These are phyloP conservation scores for Drosophila rufa DNA, from an alignment of 1,140 invertebrate genomes.

Conservation along the genomic window DNA sequence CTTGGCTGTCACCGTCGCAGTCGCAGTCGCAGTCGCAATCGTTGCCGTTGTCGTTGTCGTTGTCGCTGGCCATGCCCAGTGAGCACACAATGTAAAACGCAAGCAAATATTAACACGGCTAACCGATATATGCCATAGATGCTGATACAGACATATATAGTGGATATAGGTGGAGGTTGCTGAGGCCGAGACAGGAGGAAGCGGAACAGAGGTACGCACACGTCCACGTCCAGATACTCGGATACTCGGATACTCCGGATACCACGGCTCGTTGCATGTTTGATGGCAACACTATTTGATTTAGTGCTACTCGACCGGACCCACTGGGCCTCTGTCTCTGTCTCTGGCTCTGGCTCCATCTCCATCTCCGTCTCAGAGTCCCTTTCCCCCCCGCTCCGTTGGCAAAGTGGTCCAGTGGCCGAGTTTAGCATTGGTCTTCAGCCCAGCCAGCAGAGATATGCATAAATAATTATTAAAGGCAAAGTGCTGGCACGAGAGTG, in stretches of 20 bases:
- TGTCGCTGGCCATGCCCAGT: constrained; percentile 59
- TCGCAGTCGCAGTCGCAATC: not conserved
- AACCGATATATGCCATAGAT: constrained; percentile 69
- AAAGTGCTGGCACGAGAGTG: constrained; percentile 37
- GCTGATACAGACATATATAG: constrained; percentile 18
- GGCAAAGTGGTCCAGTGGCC: constrained; percentile 24
- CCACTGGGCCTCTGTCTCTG: constrained; percentile 11
- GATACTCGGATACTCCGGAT: constrained; percentile 14
- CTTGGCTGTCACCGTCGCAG: constrained; percentile 11
- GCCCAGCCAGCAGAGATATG: constrained; percentile 31
- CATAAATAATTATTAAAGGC: constrained; percentile 60
- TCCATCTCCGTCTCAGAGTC: not conserved
- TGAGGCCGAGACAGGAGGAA: not conserved
- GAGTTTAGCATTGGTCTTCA: constrained; percentile 12
- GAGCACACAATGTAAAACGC: constrained; percentile 77
- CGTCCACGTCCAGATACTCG: constrained; percentile 2
- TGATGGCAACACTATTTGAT: constrained; percentile 74
- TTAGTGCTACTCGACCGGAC: constrained; percentile 69
- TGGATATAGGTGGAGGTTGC: not conserved
- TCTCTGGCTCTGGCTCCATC: not conserved
- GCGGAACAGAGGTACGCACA: constrained; percentile 17
- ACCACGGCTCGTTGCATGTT: constrained; percentile 69
- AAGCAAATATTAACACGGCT: constrained; percentile 77
- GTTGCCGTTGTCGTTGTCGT: constrained; percentile 11
- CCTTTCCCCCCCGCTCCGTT: not conserved